Percentiles rank a stretch among this genome's conserved stretches.
Evolutionary conservation across 1,140 invertebrate genomes (phyloP).

Genomic region (Panagrolaimus sp.): DNA sequence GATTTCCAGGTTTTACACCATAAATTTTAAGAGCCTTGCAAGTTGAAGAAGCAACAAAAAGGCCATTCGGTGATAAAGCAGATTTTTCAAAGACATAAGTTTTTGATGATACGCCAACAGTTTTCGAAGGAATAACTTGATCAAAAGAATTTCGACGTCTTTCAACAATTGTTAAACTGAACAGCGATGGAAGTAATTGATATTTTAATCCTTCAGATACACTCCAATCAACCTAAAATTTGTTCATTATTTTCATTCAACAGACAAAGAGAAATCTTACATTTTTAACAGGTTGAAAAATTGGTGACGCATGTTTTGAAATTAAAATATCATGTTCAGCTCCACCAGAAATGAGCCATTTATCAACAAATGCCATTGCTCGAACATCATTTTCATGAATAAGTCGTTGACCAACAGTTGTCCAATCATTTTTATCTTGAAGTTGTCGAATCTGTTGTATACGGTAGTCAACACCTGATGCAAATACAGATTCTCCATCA

Average conservation of each 20-base stretch:
- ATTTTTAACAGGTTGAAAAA: neutral
- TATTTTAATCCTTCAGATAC: neutral
- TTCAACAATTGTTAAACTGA: conserved; percentile 1
- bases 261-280: neutral
- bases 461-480: conserved; percentile 37
- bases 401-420: conserved; percentile 30
- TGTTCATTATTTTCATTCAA: no score
- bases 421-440: conserved; percentile 34
- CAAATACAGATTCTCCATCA: conserved; percentile 30
- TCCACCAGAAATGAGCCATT: conserved; percentile 40
- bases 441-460: conserved; percentile 34
- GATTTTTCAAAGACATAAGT: neutral
- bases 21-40: conserved; percentile 2
- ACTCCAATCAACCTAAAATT: neutral
- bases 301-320: conserved; percentile 10
- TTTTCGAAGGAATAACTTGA: neutral
- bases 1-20: neutral
- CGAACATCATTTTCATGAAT: conserved; percentile 39
- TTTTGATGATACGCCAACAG: neutral
- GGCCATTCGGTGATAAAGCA: neutral
- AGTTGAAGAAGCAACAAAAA: neutral
- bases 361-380: conserved; percentile 23
- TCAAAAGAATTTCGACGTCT: neutral
- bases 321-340: conserved; percentile 39
- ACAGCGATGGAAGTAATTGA: neutral